Evolutionary conservation across 1,140 invertebrate species (phyloP).

Genomic region (Olivierus martensii): DNA sequence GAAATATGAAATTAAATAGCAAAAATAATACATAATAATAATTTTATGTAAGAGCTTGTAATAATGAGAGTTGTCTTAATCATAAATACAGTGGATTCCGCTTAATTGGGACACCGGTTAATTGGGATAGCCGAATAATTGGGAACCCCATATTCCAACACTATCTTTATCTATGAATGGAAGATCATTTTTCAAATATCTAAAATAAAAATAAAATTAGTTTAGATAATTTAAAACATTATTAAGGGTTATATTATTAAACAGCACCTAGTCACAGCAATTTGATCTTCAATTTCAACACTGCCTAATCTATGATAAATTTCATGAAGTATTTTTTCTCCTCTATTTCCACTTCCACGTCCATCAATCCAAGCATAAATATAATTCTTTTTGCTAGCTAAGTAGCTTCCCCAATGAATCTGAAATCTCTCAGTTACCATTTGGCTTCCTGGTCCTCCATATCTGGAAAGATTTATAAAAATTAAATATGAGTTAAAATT

Average conservation of each 20-base stretch:
- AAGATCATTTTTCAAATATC: conserved; percentile 63
- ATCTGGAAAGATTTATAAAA: not conserved
- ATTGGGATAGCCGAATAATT: too few species aligned
- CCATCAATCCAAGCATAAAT: conserved; percentile 72
- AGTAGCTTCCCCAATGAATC: conserved; percentile 29
- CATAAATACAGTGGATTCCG: too few species aligned
- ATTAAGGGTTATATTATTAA: not conserved
- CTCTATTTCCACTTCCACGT: conserved; percentile 71
- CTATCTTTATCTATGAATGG: conserved; percentile 70
- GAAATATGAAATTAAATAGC: too few species aligned
- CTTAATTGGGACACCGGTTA: too few species aligned
- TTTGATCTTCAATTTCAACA: conserved; percentile 75
- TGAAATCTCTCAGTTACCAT: conserved; percentile 56
- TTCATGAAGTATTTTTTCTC: conserved; percentile 62
- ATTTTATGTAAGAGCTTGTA: too few species aligned
- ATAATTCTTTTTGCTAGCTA: conserved; percentile 26
- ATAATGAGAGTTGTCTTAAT: too few species aligned
- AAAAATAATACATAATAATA: too few species aligned
- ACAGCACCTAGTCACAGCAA: conserved; percentile 72
- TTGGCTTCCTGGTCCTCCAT: conserved; percentile 81
- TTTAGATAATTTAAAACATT: too few species aligned
- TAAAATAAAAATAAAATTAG: not conserved
- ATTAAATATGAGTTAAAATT: too few species aligned
- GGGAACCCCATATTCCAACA: conserved; percentile 73
- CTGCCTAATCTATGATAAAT: conserved; percentile 72